A percentile compares a stretch with the other conserved stretches of the same genome.
Conservation (phyloP, 2,888 invertebrate species). For the Falcaria lacertinaria region DNA sequence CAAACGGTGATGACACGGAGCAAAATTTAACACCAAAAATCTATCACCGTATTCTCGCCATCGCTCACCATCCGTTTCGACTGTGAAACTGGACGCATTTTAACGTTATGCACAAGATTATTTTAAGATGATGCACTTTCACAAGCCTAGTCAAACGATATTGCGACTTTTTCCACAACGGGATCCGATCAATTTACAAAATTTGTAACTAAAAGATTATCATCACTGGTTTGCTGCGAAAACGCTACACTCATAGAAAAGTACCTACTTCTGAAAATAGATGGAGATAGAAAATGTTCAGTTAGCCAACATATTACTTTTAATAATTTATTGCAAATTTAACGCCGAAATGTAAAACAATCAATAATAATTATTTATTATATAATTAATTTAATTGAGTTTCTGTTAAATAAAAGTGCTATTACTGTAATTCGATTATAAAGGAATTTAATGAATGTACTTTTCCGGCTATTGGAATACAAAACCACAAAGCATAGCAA, state of each 20-base stretch:
- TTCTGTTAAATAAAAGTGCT: no score
- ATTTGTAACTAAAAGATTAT: slow-evolving; percentile 80
- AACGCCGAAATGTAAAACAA: background rate
- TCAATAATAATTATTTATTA: no score
- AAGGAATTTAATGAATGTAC: no score
- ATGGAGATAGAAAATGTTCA: slow-evolving; percentile 82
- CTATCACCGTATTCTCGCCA: slow-evolving; percentile 80
- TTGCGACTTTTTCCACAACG: slow-evolving; percentile 60
- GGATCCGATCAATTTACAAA: slow-evolving; percentile 77
- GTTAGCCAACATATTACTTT: slow-evolving; percentile 52
- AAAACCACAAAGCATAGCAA: no score
- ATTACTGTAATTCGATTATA: no score
- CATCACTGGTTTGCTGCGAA: slow-evolving; percentile 83
- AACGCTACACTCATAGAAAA: slow-evolving; percentile 80
- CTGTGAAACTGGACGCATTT: slow-evolving; percentile 78
- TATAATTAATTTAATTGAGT: no score
- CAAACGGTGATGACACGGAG: slow-evolving; percentile 75
- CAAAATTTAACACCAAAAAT: slow-evolving; percentile 80
- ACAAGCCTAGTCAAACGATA: slow-evolving; percentile 66
- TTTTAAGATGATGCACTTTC: slow-evolving; percentile 71
- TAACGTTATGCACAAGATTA: slow-evolving; percentile 72
- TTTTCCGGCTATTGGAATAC: slow-evolving; percentile 30
- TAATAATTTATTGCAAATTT: slow-evolving; percentile 10
- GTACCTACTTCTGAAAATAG: slow-evolving; percentile 86
- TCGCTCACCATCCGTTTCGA: slow-evolving; percentile 79